These are phyloP conservation scores for Pterois miles DNA, from an alignment of 2,797 vertebrate genomes.

Conservation along the genomic window DNA sequence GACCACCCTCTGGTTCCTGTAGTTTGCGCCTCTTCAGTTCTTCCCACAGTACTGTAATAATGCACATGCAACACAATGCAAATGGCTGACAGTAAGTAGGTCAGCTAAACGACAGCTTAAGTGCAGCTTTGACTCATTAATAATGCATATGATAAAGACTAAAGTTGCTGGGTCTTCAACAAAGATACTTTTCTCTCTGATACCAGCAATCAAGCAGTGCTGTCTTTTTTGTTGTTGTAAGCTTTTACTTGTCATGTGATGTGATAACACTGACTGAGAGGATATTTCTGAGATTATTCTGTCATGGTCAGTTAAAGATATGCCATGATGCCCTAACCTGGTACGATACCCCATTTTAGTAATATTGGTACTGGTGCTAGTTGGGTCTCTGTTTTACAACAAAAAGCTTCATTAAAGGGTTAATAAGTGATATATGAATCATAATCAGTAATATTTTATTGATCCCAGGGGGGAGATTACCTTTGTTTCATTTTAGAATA, in stretches of 20 bases:
- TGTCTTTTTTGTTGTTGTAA: neutral
- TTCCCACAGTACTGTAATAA: slow-evolving; percentile 15
- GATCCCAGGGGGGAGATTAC: no score
- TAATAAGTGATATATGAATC: no score
- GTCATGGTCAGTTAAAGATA: neutral
- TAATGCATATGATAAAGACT: slow-evolving; percentile 70
- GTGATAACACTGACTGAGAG: neutral
- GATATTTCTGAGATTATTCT: neutral
- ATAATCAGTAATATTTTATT: no score
- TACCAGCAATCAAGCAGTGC: slow-evolving; percentile 20
- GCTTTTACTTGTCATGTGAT: neutral
- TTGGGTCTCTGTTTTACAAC: no score
- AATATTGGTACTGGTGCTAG: no score
- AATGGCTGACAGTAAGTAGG: slow-evolving; percentile 68
- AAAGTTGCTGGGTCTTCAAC: slow-evolving; percentile 54
- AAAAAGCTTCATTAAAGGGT: no score
- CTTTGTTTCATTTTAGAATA: no score
- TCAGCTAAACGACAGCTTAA: slow-evolving; percentile 74
- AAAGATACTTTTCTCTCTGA: slow-evolving; percentile 45
- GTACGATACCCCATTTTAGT: no score
- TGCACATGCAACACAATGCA: slow-evolving; percentile 58
- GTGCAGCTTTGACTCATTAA: slow-evolving; percentile 70
- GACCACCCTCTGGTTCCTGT: slow-evolving; percentile 34
- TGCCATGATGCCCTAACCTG: neutral
- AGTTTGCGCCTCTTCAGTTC: neutral